Evolutionary conservation across 2,797 vertebrate genomes (phyloP).

Genomic region (Alauda arvensis): DNA sequence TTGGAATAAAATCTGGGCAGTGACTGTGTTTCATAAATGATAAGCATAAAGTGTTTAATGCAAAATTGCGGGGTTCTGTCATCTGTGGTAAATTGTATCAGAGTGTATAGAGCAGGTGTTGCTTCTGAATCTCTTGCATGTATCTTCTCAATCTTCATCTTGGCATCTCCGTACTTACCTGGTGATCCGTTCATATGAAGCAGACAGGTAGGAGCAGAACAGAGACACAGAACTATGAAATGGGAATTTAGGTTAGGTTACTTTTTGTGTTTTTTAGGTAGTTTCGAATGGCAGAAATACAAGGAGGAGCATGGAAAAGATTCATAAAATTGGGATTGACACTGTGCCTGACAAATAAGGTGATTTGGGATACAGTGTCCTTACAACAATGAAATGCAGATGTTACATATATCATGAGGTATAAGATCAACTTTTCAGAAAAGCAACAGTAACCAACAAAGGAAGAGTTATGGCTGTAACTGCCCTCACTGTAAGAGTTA

Average conservation of each 20-base stretch:
- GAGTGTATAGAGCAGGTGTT: background rate
- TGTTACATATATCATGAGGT: background rate
- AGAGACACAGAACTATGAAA: background rate
- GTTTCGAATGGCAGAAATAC: background rate
- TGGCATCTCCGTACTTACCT: background rate
- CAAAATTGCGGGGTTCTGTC: background rate
- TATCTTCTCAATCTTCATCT: background rate
- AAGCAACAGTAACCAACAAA: background rate
- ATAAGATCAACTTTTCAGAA: background rate
- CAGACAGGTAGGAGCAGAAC: background rate
- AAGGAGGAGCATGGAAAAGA: background rate
- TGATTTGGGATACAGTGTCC: background rate
- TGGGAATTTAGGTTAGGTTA: background rate
- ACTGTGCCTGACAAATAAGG: background rate
- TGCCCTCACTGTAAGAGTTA: background rate
- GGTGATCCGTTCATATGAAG: background rate
- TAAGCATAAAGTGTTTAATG: background rate
- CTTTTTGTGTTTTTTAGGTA: background rate
- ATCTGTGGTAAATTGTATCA: background rate
- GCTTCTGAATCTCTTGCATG: background rate
- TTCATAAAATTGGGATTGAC: background rate
- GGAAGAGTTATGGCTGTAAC: background rate
- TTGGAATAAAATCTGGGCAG: conserved; percentile 1
- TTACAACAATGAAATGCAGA: background rate
- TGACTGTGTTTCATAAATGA: background rate